Evolutionary conservation across 2,888 invertebrate species (phyloP).

Genomic region (Drosophila infuscata): DNA sequence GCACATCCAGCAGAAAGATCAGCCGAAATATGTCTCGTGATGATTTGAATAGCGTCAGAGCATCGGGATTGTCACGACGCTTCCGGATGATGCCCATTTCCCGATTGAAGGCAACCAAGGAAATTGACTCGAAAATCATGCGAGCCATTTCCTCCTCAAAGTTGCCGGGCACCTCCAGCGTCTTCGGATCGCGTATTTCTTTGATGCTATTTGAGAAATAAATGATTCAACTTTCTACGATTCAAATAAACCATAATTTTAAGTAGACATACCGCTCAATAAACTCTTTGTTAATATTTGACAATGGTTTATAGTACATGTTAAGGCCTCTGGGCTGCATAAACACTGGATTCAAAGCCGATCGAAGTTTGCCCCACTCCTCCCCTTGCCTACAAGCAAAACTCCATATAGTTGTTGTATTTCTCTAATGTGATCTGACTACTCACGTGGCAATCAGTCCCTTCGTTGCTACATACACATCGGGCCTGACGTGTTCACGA

Average conservation of each 20-base stretch:
- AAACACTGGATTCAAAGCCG: constrained; percentile 88
- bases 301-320: constrained; percentile 85
- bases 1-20: constrained; percentile 72
- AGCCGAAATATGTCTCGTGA: constrained; percentile 50
- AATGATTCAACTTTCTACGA: not conserved
- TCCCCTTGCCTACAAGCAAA: constrained; percentile 86
- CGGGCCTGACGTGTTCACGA: constrained; percentile 50
- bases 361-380: constrained; percentile 85
- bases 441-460: constrained; percentile 60
- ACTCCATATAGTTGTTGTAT: accelerated
- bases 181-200: constrained; percentile 56
- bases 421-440: accelerated
- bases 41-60: constrained; percentile 55
- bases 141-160: constrained; percentile 86
- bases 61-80: constrained; percentile 66
- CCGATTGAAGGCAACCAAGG: constrained; percentile 83
- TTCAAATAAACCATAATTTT: not conserved
- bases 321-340: constrained; percentile 87
- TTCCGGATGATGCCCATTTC: constrained; percentile 75
- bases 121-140: constrained; percentile 87
- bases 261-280: constrained; percentile 55
- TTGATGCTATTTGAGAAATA: constrained; percentile 74
- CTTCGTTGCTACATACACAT: constrained; percentile 47
- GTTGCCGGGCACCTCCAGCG: constrained; percentile 84
- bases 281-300: constrained; percentile 84